Percentiles rank a stretch among this genome's conserved stretches.
phyloP scores from a whole-genome alignment of 2,113 vertebrate species.

The Aldabrachelys gigantea region DNA sequence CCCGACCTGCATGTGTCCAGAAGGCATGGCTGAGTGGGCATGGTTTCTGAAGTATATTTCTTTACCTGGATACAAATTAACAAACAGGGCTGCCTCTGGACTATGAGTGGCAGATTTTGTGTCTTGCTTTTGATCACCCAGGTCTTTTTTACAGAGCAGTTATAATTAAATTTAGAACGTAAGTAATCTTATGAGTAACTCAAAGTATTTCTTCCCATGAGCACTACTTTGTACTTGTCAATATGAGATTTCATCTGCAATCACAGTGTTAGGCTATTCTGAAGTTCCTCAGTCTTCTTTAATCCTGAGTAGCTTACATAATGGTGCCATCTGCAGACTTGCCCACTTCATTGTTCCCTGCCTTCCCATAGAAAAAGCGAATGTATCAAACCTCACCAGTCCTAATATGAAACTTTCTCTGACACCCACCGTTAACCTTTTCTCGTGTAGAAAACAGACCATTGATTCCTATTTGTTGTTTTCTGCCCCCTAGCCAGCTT shows the following conservation, averaged over 20 bases:
- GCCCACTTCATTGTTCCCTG: not conserved
- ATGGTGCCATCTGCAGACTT: not conserved
- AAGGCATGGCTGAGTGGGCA: rapidly evolving
- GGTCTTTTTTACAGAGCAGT: not conserved
- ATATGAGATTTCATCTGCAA: not conserved
- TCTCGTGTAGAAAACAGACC: not conserved
- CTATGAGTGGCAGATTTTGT: not conserved
- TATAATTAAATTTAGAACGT: not conserved
- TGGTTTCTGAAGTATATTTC: not conserved
- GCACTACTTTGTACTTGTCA: not conserved
- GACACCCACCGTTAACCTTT: not conserved
- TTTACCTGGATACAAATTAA: not conserved
- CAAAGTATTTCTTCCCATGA: not conserved
- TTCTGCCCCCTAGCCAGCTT: not conserved
- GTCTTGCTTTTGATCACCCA: not conserved
- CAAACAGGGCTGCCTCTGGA: not conserved
- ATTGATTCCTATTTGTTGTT: not conserved
- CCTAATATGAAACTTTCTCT: not conserved
- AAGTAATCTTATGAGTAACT: not conserved
- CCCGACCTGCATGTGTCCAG: not conserved
- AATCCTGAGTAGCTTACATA: not conserved
- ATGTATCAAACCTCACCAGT: not conserved
- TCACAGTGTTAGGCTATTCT: not conserved
- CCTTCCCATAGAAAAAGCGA: not conserved
- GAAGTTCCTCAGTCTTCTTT: not conserved